phyloP scores from a whole-genome alignment of 2,797 vertebrate species.

The Sebastes cheni region DNA sequence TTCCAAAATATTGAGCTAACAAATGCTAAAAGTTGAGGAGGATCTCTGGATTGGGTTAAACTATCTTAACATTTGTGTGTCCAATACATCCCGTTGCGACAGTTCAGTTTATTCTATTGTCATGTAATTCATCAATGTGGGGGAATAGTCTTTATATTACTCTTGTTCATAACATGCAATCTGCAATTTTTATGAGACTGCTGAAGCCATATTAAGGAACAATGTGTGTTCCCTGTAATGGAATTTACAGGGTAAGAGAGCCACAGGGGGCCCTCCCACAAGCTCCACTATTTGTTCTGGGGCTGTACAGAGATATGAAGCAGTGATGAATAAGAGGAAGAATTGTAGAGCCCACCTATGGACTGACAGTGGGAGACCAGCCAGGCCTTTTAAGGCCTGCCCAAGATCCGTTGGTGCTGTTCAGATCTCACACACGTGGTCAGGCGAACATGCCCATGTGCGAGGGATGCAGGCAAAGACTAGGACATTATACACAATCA shows the following conservation, averaged over 20 bases:
- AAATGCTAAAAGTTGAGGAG: not conserved
- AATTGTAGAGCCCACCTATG: conserved; percentile 52
- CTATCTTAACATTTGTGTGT: not conserved
- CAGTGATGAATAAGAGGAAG: conserved; percentile 19
- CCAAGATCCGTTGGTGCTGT: conserved; percentile 13
- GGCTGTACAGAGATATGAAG: conserved; percentile 45
- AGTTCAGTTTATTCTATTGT: not conserved
- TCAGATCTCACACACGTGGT: conserved; percentile 21
- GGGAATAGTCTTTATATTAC: conserved; percentile 1
- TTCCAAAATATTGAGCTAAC: not conserved
- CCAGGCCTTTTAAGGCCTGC: conserved; percentile 46
- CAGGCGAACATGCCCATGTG: conserved; percentile 10
- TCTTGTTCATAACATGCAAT: conserved; percentile 25
- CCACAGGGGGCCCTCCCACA: conserved; percentile 49
- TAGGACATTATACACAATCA: not conserved
- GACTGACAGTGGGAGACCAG: conserved; percentile 39
- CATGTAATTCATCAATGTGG: not conserved
- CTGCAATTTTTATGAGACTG: conserved; percentile 36
- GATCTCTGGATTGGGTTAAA: not conserved
- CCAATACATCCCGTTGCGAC: not conserved
- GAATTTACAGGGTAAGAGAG: conserved; percentile 56
- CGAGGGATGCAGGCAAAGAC: conserved; percentile 2
- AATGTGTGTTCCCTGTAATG: conserved; percentile 35
- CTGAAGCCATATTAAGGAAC: conserved; percentile 42
- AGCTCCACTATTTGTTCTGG: conserved; percentile 44